phyloP scores from a whole-genome alignment of 1,140 invertebrate species.

The Heliconius hermathena region DNA sequence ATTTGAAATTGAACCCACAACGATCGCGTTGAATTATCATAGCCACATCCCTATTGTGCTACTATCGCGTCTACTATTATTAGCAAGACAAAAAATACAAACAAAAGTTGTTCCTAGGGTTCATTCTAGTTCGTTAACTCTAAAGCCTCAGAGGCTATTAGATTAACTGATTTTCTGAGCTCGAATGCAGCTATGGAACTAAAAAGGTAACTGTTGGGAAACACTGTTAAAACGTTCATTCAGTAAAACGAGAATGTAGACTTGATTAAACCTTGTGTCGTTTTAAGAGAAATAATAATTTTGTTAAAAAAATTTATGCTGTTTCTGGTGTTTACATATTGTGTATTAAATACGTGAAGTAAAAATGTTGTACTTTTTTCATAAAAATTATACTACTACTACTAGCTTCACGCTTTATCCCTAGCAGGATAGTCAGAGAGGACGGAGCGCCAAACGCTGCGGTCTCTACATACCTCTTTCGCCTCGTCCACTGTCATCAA shows the following conservation, averaged over 20 bases:
- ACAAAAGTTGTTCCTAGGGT: not conserved
- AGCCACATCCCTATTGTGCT: not conserved
- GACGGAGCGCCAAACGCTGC: too few species aligned
- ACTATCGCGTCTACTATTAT: not conserved
- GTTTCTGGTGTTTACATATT: too few species aligned
- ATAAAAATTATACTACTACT: too few species aligned
- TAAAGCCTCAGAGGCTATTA: constrained; percentile 23
- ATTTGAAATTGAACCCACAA: not conserved
- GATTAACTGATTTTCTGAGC: constrained; percentile 28
- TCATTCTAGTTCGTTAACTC: constrained; percentile 29
- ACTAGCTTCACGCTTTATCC: too few species aligned
- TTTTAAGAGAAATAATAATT: constrained; percentile 8
- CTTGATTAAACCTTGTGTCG: constrained; percentile 23
- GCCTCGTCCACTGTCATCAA: too few species aligned
- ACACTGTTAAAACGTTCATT: constrained; percentile 29
- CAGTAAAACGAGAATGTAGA: constrained; percentile 17
- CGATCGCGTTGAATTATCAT: not conserved
- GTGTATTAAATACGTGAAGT: too few species aligned
- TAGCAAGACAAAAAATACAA: not conserved
- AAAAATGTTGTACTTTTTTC: too few species aligned
- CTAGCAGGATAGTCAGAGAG: too few species aligned
- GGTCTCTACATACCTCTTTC: too few species aligned
- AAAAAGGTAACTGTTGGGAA: constrained; percentile 33
- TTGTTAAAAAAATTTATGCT: not conserved
- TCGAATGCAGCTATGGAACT: constrained; percentile 20